Conservation (phyloP, 2,113 vertebrate genomes). For the Galemys pyrenaicus region DNA sequence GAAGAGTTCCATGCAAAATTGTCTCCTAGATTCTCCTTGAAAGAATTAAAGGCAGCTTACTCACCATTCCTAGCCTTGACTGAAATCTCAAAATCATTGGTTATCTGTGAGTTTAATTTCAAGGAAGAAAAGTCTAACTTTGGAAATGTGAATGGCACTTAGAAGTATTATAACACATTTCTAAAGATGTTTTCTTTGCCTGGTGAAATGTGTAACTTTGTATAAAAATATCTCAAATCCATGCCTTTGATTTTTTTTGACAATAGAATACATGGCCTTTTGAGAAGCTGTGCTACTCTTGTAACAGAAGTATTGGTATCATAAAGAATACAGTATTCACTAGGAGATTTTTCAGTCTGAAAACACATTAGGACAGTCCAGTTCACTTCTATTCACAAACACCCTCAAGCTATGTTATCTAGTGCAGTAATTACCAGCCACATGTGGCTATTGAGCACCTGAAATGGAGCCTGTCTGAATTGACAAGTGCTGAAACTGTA, state of each 20-base stretch:
- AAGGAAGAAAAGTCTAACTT: constrained; percentile 7
- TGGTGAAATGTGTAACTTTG: not conserved
- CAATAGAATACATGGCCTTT: not conserved
- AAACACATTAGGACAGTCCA: not conserved
- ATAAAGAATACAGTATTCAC: not conserved
- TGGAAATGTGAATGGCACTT: constrained; percentile 13
- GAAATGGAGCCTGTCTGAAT: not conserved
- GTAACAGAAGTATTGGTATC: not conserved
- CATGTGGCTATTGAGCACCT: not conserved
- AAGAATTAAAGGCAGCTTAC: constrained; percentile 51
- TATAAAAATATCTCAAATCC: not conserved
- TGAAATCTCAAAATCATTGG: not conserved
- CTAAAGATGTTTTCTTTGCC: not conserved
- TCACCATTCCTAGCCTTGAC: constrained; percentile 12
- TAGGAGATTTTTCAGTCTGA: not conserved
- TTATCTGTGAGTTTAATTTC: not conserved
- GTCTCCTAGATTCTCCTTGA: not conserved
- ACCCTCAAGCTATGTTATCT: not conserved
- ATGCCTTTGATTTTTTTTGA: not conserved
- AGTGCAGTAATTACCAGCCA: too few species aligned
- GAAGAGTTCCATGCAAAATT: constrained; percentile 35
- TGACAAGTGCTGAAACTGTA: not conserved
- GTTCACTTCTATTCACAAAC: not conserved
- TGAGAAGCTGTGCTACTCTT: not conserved
- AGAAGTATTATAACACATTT: not conserved